phyloP scores from a whole-genome alignment of 1,140 invertebrate species.

The Contarinia nasturtii region DNA sequence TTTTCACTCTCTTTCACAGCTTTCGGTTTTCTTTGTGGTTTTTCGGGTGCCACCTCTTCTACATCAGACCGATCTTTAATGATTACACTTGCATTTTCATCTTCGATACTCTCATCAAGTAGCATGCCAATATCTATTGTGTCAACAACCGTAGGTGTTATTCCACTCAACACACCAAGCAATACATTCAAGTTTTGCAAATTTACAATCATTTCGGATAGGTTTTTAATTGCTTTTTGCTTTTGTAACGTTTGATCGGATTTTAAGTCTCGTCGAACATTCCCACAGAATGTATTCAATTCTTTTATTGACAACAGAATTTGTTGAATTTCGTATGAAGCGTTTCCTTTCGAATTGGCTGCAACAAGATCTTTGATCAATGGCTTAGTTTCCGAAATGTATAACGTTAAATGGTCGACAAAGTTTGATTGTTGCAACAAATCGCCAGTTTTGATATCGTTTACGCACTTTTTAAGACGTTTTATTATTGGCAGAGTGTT shows the following conservation, averaged over 20 bases:
- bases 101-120: neutral
- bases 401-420: no score
- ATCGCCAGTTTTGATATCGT: no score
- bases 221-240: neutral
- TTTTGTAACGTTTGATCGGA: neutral
- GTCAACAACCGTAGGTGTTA: neutral
- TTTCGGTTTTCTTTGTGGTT: constrained; percentile 3
- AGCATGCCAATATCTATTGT: neutral
- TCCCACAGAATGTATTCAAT: neutral
- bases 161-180: neutral
- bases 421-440: no score
- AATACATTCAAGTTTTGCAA: neutral
- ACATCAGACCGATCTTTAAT: constrained; percentile 4
- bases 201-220: neutral
- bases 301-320: neutral
- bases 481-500: no score
- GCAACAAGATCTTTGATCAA: no score
- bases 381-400: no score
- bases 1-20: constrained; percentile 3
- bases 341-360: neutral
- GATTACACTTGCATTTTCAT: constrained; percentile 1
- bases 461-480: no score
- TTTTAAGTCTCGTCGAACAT: neutral
- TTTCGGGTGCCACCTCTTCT: constrained; percentile 4
- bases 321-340: neutral